Base-by-base conservation (phyloP, 2,113 vertebrate genomes). In the Noctilio leporinus region DNA sequence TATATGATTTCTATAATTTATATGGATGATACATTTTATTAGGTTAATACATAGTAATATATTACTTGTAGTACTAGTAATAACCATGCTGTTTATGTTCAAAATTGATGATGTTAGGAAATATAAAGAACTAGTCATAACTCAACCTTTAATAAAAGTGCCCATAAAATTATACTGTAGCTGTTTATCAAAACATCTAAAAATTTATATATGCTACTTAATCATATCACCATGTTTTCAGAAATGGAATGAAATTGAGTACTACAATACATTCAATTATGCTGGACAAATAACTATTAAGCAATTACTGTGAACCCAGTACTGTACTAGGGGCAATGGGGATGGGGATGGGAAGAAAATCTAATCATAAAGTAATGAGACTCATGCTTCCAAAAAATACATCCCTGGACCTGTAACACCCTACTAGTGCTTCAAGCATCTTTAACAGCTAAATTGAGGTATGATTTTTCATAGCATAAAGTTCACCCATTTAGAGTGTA, bases 111-210 rank as follows among this genome's bases (percentile, higher is more conserved):
- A 67, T 86, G 35, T 73, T 72, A 92, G 22, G 30, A 87, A 95
- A 85, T 43, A 95, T 83, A 85, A 89, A 72, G 5, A 57, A 88
- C 28, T 76, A 24, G 53, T 35, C 30, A 70, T 47, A 92, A 89
- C 7, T 30, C 80, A 78, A 76, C 22, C 85, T 92, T 90, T 93
- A 84, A 38, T 49, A 73, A 86, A 81, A 51, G 5, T 85, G 81
- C 47, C 35, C 45, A 85, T 93, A 76, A 94, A 93, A 84, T 38
- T 7, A 70, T 82, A 85, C 45, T 62, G 62, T 83, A 92, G 35
- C n/a, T n/a, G n/a, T n/a, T n/a, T 89, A 55, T 93, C 59, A 91
- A 93, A 88, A 35, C 51, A 93, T 45, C 65, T 88, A 95, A 89
- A 35, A 81, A 43, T 4, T 76, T 89, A 8, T 14, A 62, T 30